These are phyloP conservation scores for Orientallactaga sibirica DNA, from an alignment of 2,797 vertebrate genomes.

Conservation along the genomic window DNA sequence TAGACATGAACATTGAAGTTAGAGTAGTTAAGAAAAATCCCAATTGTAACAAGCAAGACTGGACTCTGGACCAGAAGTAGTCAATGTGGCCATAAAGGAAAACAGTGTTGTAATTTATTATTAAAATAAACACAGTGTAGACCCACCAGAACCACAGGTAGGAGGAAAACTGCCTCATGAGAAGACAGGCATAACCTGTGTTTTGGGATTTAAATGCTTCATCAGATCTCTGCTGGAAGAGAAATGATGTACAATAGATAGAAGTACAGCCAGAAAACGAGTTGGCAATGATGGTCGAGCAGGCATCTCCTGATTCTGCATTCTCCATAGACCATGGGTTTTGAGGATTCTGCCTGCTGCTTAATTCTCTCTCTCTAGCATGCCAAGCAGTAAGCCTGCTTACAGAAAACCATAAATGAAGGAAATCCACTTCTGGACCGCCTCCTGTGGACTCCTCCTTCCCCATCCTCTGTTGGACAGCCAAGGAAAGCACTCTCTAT, in stretches of 20 bases:
- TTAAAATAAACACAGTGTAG: not conserved
- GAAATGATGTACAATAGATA: not conserved
- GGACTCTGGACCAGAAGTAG: not conserved
- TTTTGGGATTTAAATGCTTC: not conserved
- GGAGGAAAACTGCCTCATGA: not conserved
- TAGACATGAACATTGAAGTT: not conserved
- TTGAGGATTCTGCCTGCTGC: not conserved
- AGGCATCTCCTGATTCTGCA: too few relatives aligned
- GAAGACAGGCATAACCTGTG: not conserved
- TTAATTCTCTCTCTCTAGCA: not conserved
- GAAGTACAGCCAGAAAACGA: not conserved
- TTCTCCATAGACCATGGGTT: not conserved
- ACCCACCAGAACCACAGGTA: rapidly evolving
- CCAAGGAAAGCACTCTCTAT: not conserved
- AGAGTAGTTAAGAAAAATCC: not conserved
- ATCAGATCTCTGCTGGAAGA: not conserved
- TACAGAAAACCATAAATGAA: not conserved
- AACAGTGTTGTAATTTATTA: not conserved
- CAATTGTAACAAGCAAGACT: not conserved
- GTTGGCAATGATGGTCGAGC: not conserved
- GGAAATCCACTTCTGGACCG: not conserved
- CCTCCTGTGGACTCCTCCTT: not conserved
- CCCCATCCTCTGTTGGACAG: not conserved
- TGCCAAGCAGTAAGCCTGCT: not conserved
- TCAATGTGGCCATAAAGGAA: not conserved